These are phyloP conservation scores for Lomographa bimaculata DNA, from an alignment of 2,888 invertebrate species.

Conservation along the genomic window DNA sequence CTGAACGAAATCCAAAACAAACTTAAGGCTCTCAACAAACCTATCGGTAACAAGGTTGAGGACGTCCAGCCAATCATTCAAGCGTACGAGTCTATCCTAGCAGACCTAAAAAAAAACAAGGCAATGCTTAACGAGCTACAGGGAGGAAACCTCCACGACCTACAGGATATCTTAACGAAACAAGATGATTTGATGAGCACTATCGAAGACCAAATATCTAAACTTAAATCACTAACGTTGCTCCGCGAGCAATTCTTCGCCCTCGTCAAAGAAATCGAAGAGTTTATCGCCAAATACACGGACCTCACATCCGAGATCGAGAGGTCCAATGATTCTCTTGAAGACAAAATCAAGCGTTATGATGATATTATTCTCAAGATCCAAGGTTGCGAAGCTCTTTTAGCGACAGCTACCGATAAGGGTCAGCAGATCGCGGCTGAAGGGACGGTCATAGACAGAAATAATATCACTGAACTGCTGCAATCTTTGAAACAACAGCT, in stretches of 20 bases:
- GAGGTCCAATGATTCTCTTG: constrained; percentile 90
- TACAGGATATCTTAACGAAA: constrained; percentile 90
- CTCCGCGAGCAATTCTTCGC: constrained; percentile 95
- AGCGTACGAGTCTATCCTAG: constrained; percentile 90
- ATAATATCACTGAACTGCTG: constrained; percentile 93
- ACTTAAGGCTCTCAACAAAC: constrained; percentile 91
- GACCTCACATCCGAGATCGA: constrained; percentile 94
- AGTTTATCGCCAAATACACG: constrained; percentile 93
- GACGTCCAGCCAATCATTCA: constrained; percentile 93
- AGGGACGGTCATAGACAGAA: constrained; percentile 93
- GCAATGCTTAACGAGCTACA: constrained; percentile 90
- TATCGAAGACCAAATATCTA: constrained; percentile 93
- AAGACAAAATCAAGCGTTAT: constrained; percentile 94
- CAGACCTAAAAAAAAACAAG: constrained; percentile 90
- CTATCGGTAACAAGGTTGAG: constrained; percentile 93
- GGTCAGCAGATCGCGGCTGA: constrained; percentile 96
- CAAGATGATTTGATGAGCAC: constrained; percentile 94
- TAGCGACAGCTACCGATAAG: constrained; percentile 95
- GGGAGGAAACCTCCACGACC: constrained; percentile 89
- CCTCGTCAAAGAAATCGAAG: constrained; percentile 93
- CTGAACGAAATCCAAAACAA: constrained; percentile 92
- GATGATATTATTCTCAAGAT: constrained; percentile 93
- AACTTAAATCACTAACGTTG: constrained; percentile 89
- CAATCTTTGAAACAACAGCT: constrained; percentile 94
- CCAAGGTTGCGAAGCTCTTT: constrained; percentile 94